Percentiles rank a stretch among this genome's conserved stretches.
Conservation (phyloP, 2,888 invertebrate species). For the Trilocha varians region DNA sequence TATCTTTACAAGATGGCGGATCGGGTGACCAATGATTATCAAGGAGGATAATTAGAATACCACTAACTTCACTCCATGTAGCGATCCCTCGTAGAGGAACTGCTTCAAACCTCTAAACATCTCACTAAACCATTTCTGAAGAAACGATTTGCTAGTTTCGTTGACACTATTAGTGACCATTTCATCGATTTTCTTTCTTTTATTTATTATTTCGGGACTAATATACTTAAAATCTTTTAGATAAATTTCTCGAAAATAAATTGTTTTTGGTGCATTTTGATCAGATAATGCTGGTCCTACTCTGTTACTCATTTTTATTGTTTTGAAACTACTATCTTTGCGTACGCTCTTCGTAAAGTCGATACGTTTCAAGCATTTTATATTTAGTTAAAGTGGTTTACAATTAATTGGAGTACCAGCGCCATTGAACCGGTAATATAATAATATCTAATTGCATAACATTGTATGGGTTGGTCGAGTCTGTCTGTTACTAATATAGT, state of each 20-base stretch:
- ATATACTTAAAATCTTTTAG: slow-evolving; percentile 55
- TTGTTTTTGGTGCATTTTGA: slow-evolving; percentile 17
- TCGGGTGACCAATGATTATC: no score
- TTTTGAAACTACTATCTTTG: no score
- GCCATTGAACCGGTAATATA: no score
- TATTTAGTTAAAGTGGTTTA: no score
- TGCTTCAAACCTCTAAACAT: slow-evolving; percentile 51
- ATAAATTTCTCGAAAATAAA: slow-evolving; percentile 48
- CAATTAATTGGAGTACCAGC: no score
- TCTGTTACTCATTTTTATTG: slow-evolving; percentile 8
- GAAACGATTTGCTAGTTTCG: slow-evolving; percentile 16
- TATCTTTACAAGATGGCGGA: no score
- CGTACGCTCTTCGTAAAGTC: no score
- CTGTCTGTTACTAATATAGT: no score
- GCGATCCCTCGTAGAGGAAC: slow-evolving; percentile 56
- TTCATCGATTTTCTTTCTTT: slow-evolving; percentile 12
- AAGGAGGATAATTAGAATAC: neutral
- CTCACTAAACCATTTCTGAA: slow-evolving; percentile 42
- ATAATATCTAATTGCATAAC: no score
- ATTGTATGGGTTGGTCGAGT: no score
- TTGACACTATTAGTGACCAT: slow-evolving; percentile 13
- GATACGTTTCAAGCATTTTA: no score
- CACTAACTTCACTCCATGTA: slow-evolving; percentile 66
- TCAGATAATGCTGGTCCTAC: slow-evolving; percentile 11
- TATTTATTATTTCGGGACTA: slow-evolving; percentile 33